Evolutionary conservation across 2,797 vertebrate genomes (phyloP), one percentile per base, ranked within the genome.

Genomic region (Rhabdomys pumilio): DNA sequence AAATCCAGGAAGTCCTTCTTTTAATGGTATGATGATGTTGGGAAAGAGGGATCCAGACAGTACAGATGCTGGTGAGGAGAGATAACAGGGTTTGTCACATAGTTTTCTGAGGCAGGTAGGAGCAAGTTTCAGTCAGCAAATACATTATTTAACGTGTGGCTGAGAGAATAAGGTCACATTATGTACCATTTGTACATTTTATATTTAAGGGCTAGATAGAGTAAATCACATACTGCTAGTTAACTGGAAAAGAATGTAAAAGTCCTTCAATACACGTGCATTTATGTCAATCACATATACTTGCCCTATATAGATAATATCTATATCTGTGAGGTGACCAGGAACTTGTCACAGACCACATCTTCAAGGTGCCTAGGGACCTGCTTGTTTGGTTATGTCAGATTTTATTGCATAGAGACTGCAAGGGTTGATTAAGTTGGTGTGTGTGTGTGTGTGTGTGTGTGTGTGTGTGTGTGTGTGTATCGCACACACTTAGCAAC

Each of bases 251-350:
- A 88, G 47, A 24, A 41, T 15, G 1, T 20, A 15, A 75, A 88
- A 90, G 63, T 24, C 85, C 84, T 96, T 90, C 44, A 67, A 3
- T 47, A 24, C 47, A 38, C 19, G 72, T 63, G 9, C 26, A 22
- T 61, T 89, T 76, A 17, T 41, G 17, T 26, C 61, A 53, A 44
- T 61, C 61, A 47, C 34, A 77, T 77, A 91, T 87, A 81, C 94
- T 86, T 96, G 89, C 29, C 85, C 97, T 53, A 53, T 14, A 91
- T 65, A 95, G 96, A 95, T 93, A 82, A 55, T 92, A 95, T 94
- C 95, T 97, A 14, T 65, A 29, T 77, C 75, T 86, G 1, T 82
- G 57, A 65, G 55, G 15, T 93, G 81, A 41, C 93, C 86, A 29
- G 67, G 72, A 89, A 57, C 67, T 47, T 90, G 93, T 93, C 55